Conservation (phyloP, 1,140 invertebrate genomes). For the Fopius arisanus region DNA sequence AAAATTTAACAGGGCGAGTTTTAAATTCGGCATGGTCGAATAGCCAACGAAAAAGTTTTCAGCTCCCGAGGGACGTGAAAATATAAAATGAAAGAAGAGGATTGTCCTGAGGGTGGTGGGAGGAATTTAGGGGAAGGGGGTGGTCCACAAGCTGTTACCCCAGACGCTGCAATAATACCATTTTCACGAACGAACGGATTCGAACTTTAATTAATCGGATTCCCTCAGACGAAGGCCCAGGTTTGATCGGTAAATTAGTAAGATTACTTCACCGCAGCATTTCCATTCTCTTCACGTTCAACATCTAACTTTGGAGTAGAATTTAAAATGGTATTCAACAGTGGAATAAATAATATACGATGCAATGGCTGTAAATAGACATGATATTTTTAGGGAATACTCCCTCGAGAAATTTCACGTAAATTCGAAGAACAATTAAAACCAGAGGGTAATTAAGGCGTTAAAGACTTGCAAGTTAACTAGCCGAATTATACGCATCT, state of each 20-base stretch:
- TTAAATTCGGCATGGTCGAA: conserved; percentile 34
- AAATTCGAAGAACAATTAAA: background rate
- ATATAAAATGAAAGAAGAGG: conserved; percentile 37
- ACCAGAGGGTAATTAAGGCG: background rate
- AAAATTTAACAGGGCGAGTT: background rate
- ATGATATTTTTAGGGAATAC: background rate
- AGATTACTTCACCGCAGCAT: conserved; percentile 40
- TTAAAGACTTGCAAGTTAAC: no score
- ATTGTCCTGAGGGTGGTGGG: background rate
- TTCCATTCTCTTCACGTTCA: background rate
- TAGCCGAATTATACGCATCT: background rate
- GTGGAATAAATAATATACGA: background rate
- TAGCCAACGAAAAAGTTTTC: conserved; percentile 49
- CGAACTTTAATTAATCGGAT: conserved; percentile 63
- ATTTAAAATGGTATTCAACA: background rate
- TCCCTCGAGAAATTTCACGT: background rate
- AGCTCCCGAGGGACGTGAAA: conserved; percentile 37
- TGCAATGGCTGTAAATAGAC: background rate
- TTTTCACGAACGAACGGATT: conserved; percentile 56
- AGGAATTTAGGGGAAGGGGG: background rate
- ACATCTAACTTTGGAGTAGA: background rate
- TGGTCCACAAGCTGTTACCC: conserved; percentile 53
- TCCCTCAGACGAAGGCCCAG: background rate
- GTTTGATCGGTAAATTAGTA: conserved; percentile 50
- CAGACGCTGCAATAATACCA: conserved; percentile 54